Percentiles rank a stretch among this genome's conserved stretches.
phyloP scores from a whole-genome alignment of 2,797 vertebrate species.

The Podarcis siculus region DNA sequence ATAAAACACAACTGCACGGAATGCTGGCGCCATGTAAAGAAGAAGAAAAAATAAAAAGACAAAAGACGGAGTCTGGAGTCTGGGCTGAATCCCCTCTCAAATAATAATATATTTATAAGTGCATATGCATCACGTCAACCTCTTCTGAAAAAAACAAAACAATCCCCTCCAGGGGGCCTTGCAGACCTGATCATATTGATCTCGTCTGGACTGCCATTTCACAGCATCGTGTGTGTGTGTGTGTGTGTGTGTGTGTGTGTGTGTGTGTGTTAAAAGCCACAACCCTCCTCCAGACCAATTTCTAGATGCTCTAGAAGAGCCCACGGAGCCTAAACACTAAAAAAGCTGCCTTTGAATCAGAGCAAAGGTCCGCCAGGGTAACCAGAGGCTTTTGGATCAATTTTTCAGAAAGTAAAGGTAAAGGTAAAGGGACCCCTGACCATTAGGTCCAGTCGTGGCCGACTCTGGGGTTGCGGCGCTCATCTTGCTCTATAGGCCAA shows the following conservation, averaged over 20 bases:
- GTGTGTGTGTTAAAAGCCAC: too few species aligned
- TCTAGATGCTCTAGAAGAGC: not conserved
- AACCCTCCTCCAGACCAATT: too few species aligned
- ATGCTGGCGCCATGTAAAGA: not conserved
- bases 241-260: too few species aligned
- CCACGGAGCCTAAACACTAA: not conserved
- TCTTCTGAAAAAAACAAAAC: not conserved
- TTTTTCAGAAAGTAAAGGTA: too few species aligned
- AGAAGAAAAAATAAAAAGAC: too few species aligned
- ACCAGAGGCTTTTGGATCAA: not conserved
- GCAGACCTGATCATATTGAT: slow-evolving; percentile 2
- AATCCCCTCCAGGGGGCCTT: not conserved
- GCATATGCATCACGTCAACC: not conserved
- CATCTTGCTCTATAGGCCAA: too few species aligned
- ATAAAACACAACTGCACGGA: not conserved
- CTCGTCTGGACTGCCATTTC: not conserved
- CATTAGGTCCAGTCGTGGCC: too few species aligned
- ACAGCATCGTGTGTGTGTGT: not conserved
- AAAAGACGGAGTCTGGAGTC: not conserved
- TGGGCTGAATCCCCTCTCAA: not conserved
- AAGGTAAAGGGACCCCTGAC: too few species aligned
- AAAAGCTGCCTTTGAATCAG: not conserved
- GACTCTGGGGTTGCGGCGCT: too few species aligned
- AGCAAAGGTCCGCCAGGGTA: not conserved
- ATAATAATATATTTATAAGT: not conserved